These are phyloP conservation scores for Crocidura indochinensis DNA, from an alignment of 2,797 vertebrate genomes.

Conservation along the genomic window DNA sequence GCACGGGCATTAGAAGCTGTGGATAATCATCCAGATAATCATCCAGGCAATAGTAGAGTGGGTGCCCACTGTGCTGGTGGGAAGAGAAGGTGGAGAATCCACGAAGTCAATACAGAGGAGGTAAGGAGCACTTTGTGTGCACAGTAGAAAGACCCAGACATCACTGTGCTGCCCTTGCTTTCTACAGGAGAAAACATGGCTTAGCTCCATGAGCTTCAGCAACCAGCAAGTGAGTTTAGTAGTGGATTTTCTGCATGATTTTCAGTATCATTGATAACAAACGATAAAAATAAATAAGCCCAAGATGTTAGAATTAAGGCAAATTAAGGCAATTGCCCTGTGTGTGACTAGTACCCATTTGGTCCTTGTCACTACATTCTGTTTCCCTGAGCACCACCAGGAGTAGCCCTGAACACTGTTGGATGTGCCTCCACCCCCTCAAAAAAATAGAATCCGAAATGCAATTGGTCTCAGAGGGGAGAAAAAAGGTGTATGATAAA, in stretches of 20 bases:
- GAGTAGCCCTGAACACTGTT: too few relatives aligned
- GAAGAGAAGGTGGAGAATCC: not conserved
- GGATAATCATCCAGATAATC: not conserved
- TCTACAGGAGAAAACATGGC: not conserved
- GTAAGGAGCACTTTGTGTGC: not conserved
- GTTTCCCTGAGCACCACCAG: too few relatives aligned
- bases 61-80: not conserved
- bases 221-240: not conserved
- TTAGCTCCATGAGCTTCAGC: not conserved
- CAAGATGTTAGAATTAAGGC: not conserved
- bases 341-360: too few relatives aligned
- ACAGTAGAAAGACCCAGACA: not conserved
- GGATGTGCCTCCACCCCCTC: too few relatives aligned
- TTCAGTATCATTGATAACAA: not conserved
- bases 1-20: not conserved
- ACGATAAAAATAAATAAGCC: too few relatives aligned
- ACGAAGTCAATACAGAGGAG: not conserved
- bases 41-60: not conserved
- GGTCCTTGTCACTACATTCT: too few relatives aligned
- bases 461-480: not conserved
- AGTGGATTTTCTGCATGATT: not conserved
- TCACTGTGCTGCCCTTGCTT: not conserved
- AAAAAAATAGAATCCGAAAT: not conserved
- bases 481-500: not conserved
- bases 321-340: too few relatives aligned